Evolutionary conservation across 2,797 vertebrate genomes (phyloP), one percentile per base, ranked within the genome.

Genomic region (Lemur catta): DNA sequence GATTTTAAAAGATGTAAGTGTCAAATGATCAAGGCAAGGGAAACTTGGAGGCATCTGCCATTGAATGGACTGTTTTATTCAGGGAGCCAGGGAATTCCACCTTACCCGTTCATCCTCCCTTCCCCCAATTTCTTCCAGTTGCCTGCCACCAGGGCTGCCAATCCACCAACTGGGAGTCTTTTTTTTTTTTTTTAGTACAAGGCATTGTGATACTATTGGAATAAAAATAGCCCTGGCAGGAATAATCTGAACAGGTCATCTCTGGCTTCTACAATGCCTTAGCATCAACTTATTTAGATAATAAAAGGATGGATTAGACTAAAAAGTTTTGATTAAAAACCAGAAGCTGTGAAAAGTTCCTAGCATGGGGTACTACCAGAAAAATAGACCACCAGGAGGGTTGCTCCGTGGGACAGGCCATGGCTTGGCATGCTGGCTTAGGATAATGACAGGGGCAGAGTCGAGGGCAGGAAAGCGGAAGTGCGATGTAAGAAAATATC

Each of bases 81-180:
- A n/a, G 74, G 28, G 4, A 95, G 4, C 8, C 57, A 55, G 52
- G 41, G n/a, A 65, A 87, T 71, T 52, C 30, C 41, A 41, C 38
- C 17, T 30, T 67, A 10, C 12, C 7, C 30, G 8, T 5, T 2
- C 0, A 0, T 0, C 3, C 13, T 35, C 9, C 24, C 48, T 52
- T 75, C 24, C 10, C 50, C 10, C 28, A 38, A 2, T 41, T 91
- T 88, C 55, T 87, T 52, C 71, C 26, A 26, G 18, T 15, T 63
- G 67, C n/a, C 65, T 69, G 55, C 57, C 30, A 38, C 10, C 15
- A 26, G 43, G 43, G 9, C 15, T 46, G 55, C 33, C 52, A 38
- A 4, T n/a, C 50, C n/a, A 57, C 2, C 26, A 50, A 38, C 0
- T 20, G 12, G 41, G n/a, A 50, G n/a, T 67, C 43, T 52, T 59